A percentile compares a stretch with the other conserved stretches of the same genome.
Evolutionary conservation across 2,888 invertebrate genomes (phyloP).

Genomic region (Eupeodes latifasciatus): DNA sequence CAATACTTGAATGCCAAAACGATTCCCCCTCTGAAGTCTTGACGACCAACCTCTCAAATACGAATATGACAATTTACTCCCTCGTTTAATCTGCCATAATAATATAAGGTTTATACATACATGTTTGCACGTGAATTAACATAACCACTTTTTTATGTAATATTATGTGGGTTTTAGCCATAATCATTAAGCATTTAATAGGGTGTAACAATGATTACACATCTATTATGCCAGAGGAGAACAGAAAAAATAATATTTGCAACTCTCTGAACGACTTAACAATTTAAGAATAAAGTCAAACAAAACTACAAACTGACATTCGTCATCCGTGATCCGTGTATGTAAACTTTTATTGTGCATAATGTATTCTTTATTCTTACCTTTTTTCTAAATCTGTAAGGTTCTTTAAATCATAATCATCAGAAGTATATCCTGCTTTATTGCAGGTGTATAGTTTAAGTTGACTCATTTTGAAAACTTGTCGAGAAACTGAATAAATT

Average conservation of each 20-base stretch:
- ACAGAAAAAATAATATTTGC: slow-evolving; percentile 20
- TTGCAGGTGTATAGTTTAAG: too few relatives aligned
- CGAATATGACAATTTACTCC: neutral
- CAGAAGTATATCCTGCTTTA: too few relatives aligned
- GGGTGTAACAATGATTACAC: slow-evolving; percentile 60
- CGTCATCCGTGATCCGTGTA: neutral
- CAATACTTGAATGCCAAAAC: slow-evolving; percentile 8
- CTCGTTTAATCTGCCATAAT: slow-evolving; percentile 49
- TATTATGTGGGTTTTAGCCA: slow-evolving; percentile 26
- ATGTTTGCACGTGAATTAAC: slow-evolving; percentile 61
- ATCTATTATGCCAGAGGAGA: neutral
- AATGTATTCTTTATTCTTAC: neutral
- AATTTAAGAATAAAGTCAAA: slow-evolving; percentile 57
- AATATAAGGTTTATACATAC: slow-evolving; percentile 9
- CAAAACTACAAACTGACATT: slow-evolving; percentile 12
- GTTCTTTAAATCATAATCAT: too few relatives aligned
- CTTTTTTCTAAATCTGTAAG: neutral
- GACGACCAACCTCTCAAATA: neutral
- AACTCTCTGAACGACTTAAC: slow-evolving; percentile 40
- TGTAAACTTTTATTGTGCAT: neutral
- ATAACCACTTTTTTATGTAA: slow-evolving; percentile 52
- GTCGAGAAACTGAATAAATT: too few relatives aligned
- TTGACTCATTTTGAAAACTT: too few relatives aligned
- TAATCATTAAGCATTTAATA: slow-evolving; percentile 55
- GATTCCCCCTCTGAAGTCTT: slow-evolving; percentile 9